A percentile compares a stretch with the other conserved stretches of the same genome.
Conservation (phyloP, 2,113 vertebrate genomes). For the Todiramphus saurophagus region DNA sequence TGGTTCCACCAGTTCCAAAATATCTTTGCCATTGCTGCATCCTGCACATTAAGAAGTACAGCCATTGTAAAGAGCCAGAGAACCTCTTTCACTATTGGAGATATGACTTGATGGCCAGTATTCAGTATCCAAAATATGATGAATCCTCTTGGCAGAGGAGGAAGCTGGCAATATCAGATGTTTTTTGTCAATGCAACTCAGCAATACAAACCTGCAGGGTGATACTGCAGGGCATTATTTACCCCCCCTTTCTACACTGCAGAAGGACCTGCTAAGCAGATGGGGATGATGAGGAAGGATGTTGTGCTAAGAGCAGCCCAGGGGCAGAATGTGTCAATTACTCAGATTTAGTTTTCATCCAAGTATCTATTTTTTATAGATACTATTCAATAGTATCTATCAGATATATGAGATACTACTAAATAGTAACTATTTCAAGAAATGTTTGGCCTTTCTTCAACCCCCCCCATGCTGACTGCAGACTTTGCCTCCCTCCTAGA, state of each 20-base stretch:
- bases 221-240: not conserved
- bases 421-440: not conserved
- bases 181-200: not conserved
- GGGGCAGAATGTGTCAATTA: not conserved
- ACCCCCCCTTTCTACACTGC: not conserved
- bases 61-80: not conserved
- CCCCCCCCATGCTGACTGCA: not conserved
- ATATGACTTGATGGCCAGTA: not conserved
- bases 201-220: not conserved
- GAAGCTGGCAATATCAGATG: not conserved
- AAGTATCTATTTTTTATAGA: not conserved
- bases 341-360: not conserved
- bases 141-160: not conserved
- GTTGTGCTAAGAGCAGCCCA: not conserved
- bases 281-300: not conserved
- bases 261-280: not conserved
- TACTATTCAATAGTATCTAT: not conserved
- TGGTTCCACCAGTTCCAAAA: not conserved
- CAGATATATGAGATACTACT: not conserved
- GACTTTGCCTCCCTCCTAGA: not conserved
- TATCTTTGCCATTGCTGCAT: not conserved
- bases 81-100: not conserved
- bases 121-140: not conserved
- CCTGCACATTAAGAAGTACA: not conserved
- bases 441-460: not conserved